phyloP scores from a whole-genome alignment of 2,113 vertebrate species.

The Rhinopithecus roxellana region DNA sequence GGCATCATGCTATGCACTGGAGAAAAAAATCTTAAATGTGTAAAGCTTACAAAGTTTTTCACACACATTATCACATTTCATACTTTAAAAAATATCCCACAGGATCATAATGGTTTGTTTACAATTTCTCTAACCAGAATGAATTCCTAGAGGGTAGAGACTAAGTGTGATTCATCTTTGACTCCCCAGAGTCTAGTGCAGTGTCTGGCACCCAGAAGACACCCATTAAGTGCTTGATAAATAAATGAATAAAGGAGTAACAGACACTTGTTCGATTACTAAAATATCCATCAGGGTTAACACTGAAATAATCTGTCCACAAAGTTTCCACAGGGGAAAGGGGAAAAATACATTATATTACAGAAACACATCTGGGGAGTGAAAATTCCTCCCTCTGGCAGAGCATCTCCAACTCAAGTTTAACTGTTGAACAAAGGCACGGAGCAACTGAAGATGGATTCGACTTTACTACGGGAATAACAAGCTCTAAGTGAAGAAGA shows the following conservation, averaged over 20 bases:
- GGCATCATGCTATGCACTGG: not conserved
- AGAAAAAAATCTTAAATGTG: not conserved
- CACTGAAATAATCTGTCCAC: not conserved
- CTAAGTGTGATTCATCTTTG: slow-evolving; percentile 15
- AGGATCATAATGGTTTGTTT: not conserved
- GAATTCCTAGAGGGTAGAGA: not conserved
- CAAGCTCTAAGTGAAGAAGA: no score
- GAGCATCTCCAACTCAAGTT: not conserved
- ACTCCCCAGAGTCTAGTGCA: slow-evolving; percentile 31
- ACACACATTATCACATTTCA: not conserved
- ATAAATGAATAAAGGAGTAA: slow-evolving; percentile 36
- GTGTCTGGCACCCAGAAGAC: slow-evolving; percentile 13
- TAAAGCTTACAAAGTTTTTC: not conserved
- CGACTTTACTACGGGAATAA: slow-evolving; percentile 45
- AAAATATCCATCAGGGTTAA: slow-evolving; percentile 27
- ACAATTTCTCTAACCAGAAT: slow-evolving; percentile 38
- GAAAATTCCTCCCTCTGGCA: not conserved
- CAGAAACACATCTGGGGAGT: not conserved
- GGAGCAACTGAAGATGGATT: not conserved
- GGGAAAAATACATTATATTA: not conserved
- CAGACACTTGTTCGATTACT: slow-evolving; percentile 21
- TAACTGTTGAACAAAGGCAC: slow-evolving; percentile 18
- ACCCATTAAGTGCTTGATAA: slow-evolving; percentile 48
- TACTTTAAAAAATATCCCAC: not conserved
- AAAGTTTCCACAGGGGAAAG: not conserved